Percentiles rank a stretch among this genome's conserved stretches.
Conservation (phyloP, 1,140 invertebrate genomes). For the Atta texana region DNA sequence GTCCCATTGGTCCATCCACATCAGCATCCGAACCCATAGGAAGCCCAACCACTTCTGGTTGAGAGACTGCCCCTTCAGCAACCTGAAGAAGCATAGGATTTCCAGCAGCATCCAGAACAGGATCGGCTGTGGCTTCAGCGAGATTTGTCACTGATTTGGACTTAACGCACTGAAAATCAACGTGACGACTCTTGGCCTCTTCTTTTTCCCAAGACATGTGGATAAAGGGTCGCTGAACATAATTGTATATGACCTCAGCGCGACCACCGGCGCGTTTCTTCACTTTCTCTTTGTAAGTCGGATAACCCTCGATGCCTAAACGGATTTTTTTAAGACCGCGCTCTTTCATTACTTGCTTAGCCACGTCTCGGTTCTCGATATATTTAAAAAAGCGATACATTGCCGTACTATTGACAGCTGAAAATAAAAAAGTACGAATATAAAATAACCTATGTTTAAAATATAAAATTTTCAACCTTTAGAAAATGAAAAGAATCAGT, state of each 20-base stretch:
- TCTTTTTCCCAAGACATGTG: slow-evolving; percentile 99
- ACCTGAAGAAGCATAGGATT: slow-evolving; percentile 66
- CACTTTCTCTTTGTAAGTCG: slow-evolving; percentile 99
- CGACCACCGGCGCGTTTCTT: slow-evolving; percentile 96
- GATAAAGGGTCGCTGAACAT: slow-evolving; percentile 99
- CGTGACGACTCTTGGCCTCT: slow-evolving; percentile 99
- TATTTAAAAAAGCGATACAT: slow-evolving; percentile 99
- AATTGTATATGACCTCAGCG: slow-evolving; percentile 99
- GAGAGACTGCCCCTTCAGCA: slow-evolving; percentile 71
- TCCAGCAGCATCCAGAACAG: slow-evolving; percentile 87
- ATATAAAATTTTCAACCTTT: background rate
- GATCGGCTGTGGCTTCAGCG: slow-evolving; percentile 96
- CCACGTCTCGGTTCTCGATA: slow-evolving; percentile 99
- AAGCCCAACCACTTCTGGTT: slow-evolving; percentile 72
- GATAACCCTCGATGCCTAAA: slow-evolving; percentile 99
- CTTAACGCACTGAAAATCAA: slow-evolving; percentile 99
- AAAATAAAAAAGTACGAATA: slow-evolving; percentile 42
- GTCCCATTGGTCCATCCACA: slow-evolving; percentile 79
- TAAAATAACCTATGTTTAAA: background rate
- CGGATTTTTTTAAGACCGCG: slow-evolving; percentile 99
- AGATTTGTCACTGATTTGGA: slow-evolving; percentile 97
- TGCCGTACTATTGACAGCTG: slow-evolving; percentile 94
- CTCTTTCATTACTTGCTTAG: slow-evolving; percentile 99
- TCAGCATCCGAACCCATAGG: slow-evolving; percentile 80
- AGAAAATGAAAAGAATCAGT: background rate